phyloP scores from a whole-genome alignment of 2,797 vertebrate species.

The Anableps anableps region DNA sequence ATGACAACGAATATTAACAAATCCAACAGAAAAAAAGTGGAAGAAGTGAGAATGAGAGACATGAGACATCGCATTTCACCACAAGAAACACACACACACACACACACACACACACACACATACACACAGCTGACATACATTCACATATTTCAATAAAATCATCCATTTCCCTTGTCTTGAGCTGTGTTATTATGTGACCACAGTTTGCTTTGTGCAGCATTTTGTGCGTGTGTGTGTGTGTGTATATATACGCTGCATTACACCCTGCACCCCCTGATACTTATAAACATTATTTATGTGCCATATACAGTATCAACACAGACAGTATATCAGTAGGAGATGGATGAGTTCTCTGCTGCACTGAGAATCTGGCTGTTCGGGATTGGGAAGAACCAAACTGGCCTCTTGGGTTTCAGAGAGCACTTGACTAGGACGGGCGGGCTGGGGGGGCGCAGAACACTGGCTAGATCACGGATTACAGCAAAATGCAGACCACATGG shows the following conservation, averaged over 20 bases:
- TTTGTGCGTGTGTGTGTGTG: slow-evolving; percentile 18
- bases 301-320: slow-evolving; percentile 32
- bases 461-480: slow-evolving; percentile 67
- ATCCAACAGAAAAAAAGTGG: slow-evolving; percentile 24
- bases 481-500: slow-evolving; percentile 79
- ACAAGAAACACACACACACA: slow-evolving; percentile 29
- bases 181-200: slow-evolving; percentile 65
- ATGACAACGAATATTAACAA: slow-evolving; percentile 22
- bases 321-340: slow-evolving; percentile 19
- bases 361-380: slow-evolving; percentile 27
- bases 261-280: slow-evolving; percentile 51
- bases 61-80: slow-evolving; percentile 44
- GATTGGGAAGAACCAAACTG: slow-evolving; percentile 36
- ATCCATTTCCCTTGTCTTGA: slow-evolving; percentile 65
- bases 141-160: slow-evolving; percentile 68
- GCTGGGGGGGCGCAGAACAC: slow-evolving; percentile 59
- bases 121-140: slow-evolving; percentile 56
- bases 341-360: slow-evolving; percentile 33
- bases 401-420: slow-evolving; percentile 49
- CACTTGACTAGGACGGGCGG: slow-evolving; percentile 50
- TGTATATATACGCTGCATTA: not conserved
- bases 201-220: slow-evolving; percentile 30
- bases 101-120: slow-evolving; percentile 16
- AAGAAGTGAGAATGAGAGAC: slow-evolving; percentile 29
- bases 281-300: slow-evolving; percentile 60